Percentiles rank a stretch among this genome's conserved stretches.
phyloP scores from a whole-genome alignment of 2,113 vertebrate species.

The Hydrochoerus hydrochaeris region DNA sequence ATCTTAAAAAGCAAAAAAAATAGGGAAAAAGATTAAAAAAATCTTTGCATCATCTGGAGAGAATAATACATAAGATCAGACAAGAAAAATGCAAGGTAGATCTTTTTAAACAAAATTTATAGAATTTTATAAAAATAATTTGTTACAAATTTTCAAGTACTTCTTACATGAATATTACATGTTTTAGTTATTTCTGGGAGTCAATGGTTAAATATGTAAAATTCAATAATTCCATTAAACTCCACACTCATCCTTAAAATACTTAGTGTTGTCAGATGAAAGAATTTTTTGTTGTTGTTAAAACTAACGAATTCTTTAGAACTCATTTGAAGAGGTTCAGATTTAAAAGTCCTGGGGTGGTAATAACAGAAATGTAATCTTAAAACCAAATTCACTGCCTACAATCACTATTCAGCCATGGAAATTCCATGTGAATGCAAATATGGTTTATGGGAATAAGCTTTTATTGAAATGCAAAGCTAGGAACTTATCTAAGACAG shows the following conservation, averaged over 20 bases:
- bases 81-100: not conserved
- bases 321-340: not conserved
- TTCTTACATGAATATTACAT: not conserved
- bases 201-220: not conserved
- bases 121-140: not conserved
- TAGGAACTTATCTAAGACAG: not conserved
- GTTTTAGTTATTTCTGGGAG: not conserved
- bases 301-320: not conserved
- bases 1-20: not conserved
- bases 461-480: not conserved
- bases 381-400: not conserved
- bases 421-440: not conserved
- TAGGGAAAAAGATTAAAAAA: no score
- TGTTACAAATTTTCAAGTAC: not conserved
- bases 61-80: not conserved
- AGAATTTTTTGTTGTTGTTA: not conserved
- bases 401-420: not conserved
- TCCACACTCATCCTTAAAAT: not conserved
- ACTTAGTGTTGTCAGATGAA: not conserved
- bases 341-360: not conserved
- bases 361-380: not conserved
- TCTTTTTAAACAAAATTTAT: not conserved
- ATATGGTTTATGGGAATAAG: not conserved
- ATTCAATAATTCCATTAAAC: not conserved
- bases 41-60: not conserved